Conservation (phyloP, 2,888 invertebrate genomes). For the Perizoma flavofasciatum region DNA sequence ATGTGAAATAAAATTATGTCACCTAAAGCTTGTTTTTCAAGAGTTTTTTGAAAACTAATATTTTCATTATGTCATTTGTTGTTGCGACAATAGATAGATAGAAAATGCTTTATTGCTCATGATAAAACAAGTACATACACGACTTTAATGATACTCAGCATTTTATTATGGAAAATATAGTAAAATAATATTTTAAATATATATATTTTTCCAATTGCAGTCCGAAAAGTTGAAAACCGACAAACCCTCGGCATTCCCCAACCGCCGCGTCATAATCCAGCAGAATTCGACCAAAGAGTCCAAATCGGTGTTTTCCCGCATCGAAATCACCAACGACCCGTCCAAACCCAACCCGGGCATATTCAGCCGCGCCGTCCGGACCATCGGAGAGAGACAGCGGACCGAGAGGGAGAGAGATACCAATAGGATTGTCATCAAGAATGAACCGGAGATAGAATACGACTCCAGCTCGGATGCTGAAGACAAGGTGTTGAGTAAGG, state of each 20-base stretch:
- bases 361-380: constrained; percentile 70
- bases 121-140: too few relatives aligned
- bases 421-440: constrained; percentile 41
- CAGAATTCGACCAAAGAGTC: constrained; percentile 53
- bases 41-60: too few relatives aligned
- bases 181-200: background rate
- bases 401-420: background rate
- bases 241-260: constrained; percentile 46
- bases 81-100: too few relatives aligned
- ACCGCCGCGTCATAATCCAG: constrained; percentile 71
- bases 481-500: constrained; percentile 42
- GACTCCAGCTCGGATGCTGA: constrained; percentile 61
- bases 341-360: constrained; percentile 65
- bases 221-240: constrained; percentile 40
- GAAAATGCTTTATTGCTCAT: too few relatives aligned
- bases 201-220: constrained; percentile 28
- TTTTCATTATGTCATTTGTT: too few relatives aligned
- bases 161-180: too few relatives aligned
- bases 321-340: constrained; percentile 55
- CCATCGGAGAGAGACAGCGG: constrained; percentile 23
- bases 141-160: too few relatives aligned
- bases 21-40: too few relatives aligned
- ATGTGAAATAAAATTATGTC: too few relatives aligned
- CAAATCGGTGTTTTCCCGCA: constrained; percentile 58
- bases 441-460: constrained; percentile 60